phyloP scores from a whole-genome alignment of 1,140 invertebrate species.

The Carposina sasakii region DNA sequence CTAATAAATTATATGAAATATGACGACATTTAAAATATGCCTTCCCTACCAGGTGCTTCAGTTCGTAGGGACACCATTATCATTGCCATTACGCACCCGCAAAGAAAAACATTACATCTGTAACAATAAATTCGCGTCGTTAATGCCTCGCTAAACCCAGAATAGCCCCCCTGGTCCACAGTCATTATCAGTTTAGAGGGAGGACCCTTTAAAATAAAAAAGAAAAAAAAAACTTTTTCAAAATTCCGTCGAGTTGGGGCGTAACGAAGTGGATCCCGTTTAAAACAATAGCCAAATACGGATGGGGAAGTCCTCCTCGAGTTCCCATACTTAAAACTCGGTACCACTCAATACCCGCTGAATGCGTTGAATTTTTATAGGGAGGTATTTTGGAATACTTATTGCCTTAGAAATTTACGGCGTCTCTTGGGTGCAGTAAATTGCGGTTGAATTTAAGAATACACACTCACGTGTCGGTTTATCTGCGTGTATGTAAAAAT shows the following conservation, averaged over 20 bases:
- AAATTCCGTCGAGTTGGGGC: constrained; percentile 55
- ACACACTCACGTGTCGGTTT: constrained; percentile 15
- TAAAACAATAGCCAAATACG: constrained; percentile 70
- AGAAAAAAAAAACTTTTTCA: constrained; percentile 47
- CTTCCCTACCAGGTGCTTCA: constrained; percentile 39
- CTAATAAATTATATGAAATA: no score
- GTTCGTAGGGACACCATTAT: constrained; percentile 45
- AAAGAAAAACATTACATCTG: constrained; percentile 48
- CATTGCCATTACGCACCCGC: constrained; percentile 40
- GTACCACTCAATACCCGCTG: constrained; percentile 66
- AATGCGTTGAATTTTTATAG: constrained; percentile 63
- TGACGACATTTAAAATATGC: no score
- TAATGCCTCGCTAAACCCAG: constrained; percentile 43
- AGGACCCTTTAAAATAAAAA: constrained; percentile 51
- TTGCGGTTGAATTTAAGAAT: constrained; percentile 44
- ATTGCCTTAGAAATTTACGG: constrained; percentile 54
- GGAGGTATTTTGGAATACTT: constrained; percentile 43
- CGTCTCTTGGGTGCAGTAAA: constrained; percentile 44
- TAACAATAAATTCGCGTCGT: constrained; percentile 59
- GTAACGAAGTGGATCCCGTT: constrained; percentile 65
- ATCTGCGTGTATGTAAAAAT: no score
- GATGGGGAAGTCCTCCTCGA: constrained; percentile 39
- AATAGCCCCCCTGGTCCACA: constrained; percentile 31
- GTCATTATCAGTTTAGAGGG: constrained; percentile 64
- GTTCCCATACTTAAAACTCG: constrained; percentile 50